Evolutionary conservation across 2,888 invertebrate genomes (phyloP).

Genomic region (Orchestes rusci): DNA sequence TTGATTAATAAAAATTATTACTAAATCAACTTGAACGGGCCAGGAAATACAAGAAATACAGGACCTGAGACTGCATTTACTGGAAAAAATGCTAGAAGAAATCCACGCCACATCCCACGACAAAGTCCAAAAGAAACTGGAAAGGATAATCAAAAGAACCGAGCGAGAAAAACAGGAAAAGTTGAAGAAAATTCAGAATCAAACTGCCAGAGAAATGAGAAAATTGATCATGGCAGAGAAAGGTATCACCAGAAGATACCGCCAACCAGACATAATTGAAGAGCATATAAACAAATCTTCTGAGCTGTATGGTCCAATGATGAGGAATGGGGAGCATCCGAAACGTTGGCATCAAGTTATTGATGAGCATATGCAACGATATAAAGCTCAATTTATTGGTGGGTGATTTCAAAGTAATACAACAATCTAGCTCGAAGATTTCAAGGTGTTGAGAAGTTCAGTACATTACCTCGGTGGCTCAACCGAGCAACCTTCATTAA

Average conservation of each 20-base stretch:
- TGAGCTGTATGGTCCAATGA: slow-evolving; percentile 56
- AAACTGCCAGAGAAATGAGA: slow-evolving; percentile 48
- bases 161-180: slow-evolving; percentile 51
- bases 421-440: background rate
- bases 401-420: too few species aligned
- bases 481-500: slow-evolving; percentile 37
- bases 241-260: slow-evolving; percentile 41
- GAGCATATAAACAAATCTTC: slow-evolving; percentile 53
- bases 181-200: slow-evolving; percentile 50
- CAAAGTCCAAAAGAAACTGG: slow-evolving; percentile 46
- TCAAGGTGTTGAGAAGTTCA: slow-evolving; percentile 46
- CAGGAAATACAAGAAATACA: slow-evolving; percentile 68
- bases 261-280: slow-evolving; percentile 44
- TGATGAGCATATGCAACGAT: slow-evolving; percentile 35
- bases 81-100: slow-evolving; percentile 56
- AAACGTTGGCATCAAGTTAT: slow-evolving; percentile 52
- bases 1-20: background rate
- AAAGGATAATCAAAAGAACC: slow-evolving; percentile 47
- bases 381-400: slow-evolving; percentile 39
- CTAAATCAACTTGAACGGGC: slow-evolving; percentile 1
- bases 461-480: slow-evolving; percentile 46
- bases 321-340: slow-evolving; percentile 59
- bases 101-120: slow-evolving; percentile 46
- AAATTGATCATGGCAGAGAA: slow-evolving; percentile 45
- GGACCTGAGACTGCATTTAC: slow-evolving; percentile 58